Evolutionary conservation across 2,888 invertebrate species (phyloP), one percentile per base, ranked within the genome.

Genomic region (Nomada fabriciana): DNA sequence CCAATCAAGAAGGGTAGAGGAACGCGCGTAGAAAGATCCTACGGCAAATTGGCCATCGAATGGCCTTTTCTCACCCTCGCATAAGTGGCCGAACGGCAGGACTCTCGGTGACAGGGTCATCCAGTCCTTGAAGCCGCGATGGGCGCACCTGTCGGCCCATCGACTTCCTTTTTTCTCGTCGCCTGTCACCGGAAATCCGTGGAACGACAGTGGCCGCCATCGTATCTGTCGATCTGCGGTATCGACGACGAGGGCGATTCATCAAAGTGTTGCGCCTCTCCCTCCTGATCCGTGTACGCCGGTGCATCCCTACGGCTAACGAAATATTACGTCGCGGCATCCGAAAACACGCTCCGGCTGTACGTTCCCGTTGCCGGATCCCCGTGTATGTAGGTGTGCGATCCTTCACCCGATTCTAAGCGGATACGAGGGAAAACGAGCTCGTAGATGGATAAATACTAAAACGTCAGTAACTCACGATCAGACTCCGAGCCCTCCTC

Each of bases 391-490:
- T 81, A 76, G 67, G 52, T 50, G 76, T 50, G 47, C 67, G 70
- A 53, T 61, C 65, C 65, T 64, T 82, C 81, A 77, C 75, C 84
- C 83, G 80, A 88, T 88, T 60, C 70, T 85, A 90, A 88, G 88
- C 88, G 88, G 86, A 90, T 89, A 89, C 90, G 85, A 86, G 90
- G 36, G 87, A 85, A 88, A 87, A 88, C 89, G 89, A 89, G 88
- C 88, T 89, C 88, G 90, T 91, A 90, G 90, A 92, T 91, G 91
- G 90, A 92, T 92, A 92, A 91, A 92, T 91, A 92, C 89, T 91
- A 89, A 92, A 92, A 92, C 90, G 91, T 92, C 93, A 91, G 92
- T 92, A 92, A 93, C 91, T 92, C 92, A 92, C 93, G 91, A 92
- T 92, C 92, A 89, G 87, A 63, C 87, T 55, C 57, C 13, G 76